A percentile compares a stretch with the other conserved stretches of the same genome.
Evolutionary conservation across 2,113 vertebrate species (phyloP).

Genomic region (Chionis minor): DNA sequence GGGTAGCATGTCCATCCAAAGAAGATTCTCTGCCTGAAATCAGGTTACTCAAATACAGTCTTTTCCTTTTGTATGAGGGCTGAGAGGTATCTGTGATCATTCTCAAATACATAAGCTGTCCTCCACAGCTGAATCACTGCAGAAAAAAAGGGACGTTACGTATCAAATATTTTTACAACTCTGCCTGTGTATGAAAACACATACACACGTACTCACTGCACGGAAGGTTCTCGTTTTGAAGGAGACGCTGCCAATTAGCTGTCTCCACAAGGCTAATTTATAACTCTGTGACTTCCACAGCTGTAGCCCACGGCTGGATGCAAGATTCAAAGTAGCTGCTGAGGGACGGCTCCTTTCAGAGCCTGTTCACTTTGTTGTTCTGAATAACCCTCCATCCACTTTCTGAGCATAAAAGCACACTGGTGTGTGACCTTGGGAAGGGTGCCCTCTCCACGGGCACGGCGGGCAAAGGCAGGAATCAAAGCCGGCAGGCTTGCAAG

Average conservation of each 20-base stretch:
- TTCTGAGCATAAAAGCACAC: neutral
- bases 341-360: neutral
- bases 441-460: fast-evolving
- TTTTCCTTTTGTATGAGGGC: neutral
- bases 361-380: neutral
- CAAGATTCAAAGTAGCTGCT: constrained; percentile 3
- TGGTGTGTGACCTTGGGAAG: neutral
- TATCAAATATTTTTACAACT: neutral
- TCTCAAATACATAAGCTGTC: neutral
- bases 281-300: neutral
- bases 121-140: neutral
- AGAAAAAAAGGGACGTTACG: neutral
- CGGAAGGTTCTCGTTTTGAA: neutral
- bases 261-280: neutral
- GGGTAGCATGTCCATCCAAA: neutral
- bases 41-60: neutral
- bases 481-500: neutral
- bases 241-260: neutral
- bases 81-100: neutral
- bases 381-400: neutral
- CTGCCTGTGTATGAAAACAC: neutral
- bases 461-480: neutral
- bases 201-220: neutral
- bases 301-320: neutral
- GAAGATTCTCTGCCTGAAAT: neutral